Conservation (phyloP, 2,797 vertebrate genomes). For the Danio albolineatus region DNA sequence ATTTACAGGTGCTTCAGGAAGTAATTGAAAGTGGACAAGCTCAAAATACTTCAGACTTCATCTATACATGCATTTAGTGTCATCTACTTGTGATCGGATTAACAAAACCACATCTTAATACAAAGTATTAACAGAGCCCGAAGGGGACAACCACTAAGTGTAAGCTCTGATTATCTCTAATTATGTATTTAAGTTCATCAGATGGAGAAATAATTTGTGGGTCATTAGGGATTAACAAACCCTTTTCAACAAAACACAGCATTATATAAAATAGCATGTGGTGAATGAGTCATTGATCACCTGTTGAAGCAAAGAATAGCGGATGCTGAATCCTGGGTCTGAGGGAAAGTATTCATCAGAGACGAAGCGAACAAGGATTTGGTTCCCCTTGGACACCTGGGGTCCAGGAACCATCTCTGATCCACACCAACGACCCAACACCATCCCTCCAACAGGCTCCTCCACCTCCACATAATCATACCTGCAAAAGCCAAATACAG, state of each 20-base stretch:
- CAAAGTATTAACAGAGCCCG: too few relatives aligned
- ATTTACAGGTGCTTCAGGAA: too few relatives aligned
- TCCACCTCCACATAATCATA: conserved; percentile 98
- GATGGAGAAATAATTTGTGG: conserved; percentile 14
- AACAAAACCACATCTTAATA: too few relatives aligned
- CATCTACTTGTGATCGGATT: too few relatives aligned
- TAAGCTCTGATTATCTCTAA: not conserved
- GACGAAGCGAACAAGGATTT: conserved; percentile 92
- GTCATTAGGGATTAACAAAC: conserved; percentile 61
- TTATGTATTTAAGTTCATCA: conserved; percentile 23
- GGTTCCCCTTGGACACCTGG: conserved; percentile 90
- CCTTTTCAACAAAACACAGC: conserved; percentile 53
- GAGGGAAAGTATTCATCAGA: conserved; percentile 98
- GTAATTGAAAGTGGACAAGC: too few relatives aligned
- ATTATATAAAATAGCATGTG: not conserved
- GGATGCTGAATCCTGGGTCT: conserved; percentile 95
- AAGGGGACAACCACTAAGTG: too few relatives aligned
- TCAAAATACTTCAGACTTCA: too few relatives aligned
- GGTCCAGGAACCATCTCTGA: conserved; percentile 82
- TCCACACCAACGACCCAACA: conserved; percentile 96
- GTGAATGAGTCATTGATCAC: conserved; percentile 75
- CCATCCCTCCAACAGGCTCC: conserved; percentile 86
- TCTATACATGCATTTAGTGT: too few relatives aligned
- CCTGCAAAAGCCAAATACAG: conserved; percentile 70
- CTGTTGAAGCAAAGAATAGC: conserved; percentile 85